Evolutionary conservation across 2,797 vertebrate genomes (phyloP).

Genomic region (Sarcophilus harrisii): DNA sequence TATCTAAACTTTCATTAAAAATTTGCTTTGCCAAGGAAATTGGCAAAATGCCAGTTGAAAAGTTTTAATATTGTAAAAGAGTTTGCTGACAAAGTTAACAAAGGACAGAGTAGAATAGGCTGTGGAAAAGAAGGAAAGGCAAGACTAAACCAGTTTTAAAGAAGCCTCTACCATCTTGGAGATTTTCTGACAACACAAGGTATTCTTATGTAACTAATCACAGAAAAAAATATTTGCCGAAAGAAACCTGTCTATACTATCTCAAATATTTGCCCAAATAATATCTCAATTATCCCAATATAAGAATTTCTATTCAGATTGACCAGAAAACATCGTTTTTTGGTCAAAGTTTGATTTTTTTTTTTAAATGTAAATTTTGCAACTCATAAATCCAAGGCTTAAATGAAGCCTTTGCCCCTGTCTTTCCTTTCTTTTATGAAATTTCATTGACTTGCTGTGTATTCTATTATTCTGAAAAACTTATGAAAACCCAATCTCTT

Average conservation of each 20-base stretch:
- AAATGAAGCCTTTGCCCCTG: background rate
- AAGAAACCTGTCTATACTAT: background rate
- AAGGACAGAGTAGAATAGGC: background rate
- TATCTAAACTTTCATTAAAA: background rate
- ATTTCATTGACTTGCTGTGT: background rate
- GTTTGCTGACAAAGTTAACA: background rate
- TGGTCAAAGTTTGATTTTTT: background rate
- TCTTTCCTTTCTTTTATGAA: background rate
- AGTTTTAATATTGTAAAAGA: background rate
- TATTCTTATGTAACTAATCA: background rate
- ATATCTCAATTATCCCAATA: background rate
- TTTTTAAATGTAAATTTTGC: background rate
- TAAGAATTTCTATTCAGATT: background rate
- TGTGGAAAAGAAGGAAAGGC: background rate
- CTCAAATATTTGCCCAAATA: background rate
- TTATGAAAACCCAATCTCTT: background rate
- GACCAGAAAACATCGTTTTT: background rate
- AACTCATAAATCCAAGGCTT: background rate
- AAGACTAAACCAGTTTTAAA: background rate
- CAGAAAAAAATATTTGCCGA: background rate
- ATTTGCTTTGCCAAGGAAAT: background rate
- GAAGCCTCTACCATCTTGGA: background rate
- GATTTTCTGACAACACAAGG: background rate
- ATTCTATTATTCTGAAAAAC: background rate
- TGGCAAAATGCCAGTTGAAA: background rate